These are phyloP conservation scores for Myotis pilosus DNA, from an alignment of 2,797 vertebrate species.

Conservation along the genomic window DNA sequence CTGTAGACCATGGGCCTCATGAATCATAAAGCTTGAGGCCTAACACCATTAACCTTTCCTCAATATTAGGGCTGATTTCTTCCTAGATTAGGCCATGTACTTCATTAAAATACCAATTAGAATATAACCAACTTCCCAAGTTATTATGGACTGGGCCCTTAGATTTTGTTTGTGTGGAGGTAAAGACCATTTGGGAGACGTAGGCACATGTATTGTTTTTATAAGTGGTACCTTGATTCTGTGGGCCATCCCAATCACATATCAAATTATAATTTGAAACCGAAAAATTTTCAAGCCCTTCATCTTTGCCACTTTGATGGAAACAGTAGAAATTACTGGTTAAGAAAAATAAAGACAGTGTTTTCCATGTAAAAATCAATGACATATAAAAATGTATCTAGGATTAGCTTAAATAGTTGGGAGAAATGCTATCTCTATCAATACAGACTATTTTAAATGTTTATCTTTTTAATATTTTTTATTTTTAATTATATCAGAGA, in stretches of 20 bases:
- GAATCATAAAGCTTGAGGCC: background rate
- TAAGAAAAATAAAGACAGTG: background rate
- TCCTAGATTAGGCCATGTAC: background rate
- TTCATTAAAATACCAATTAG: background rate
- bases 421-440: background rate
- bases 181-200: background rate
- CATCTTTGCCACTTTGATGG: background rate
- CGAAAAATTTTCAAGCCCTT: background rate
- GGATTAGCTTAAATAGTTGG: constrained; percentile 4
- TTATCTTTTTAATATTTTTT: too few relatives aligned
- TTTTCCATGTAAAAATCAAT: background rate
- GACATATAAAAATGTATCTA: background rate
- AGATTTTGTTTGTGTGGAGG: background rate
- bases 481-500: too few relatives aligned
- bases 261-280: constrained; percentile 18
- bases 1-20: background rate
- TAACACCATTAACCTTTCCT: background rate
- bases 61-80: background rate
- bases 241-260: background rate
- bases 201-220: background rate
- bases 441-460: background rate
- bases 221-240: background rate
- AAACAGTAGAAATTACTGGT: background rate
- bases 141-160: background rate
- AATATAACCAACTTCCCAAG: background rate